Evolutionary conservation across 2,888 invertebrate genomes (phyloP).

Genomic region (Archips crataeganus): DNA sequence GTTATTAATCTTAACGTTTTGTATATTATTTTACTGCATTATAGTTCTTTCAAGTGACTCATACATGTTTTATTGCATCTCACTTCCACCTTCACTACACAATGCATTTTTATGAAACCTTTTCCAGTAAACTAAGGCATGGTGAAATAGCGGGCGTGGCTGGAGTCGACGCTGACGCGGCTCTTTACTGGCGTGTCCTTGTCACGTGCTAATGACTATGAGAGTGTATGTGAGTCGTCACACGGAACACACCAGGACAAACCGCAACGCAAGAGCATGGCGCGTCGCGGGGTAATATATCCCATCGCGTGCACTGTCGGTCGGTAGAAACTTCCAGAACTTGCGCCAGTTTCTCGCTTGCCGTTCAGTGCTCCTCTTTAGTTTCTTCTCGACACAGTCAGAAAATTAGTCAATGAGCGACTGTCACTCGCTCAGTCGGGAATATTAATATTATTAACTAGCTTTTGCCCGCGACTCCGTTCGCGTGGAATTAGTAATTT

Average conservation of each 20-base stretch:
- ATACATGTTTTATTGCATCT: too few species aligned
- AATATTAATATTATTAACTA: not conserved
- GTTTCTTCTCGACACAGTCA: not conserved
- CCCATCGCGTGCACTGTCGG: not conserved
- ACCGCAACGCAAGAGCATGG: not conserved
- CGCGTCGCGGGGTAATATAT: not conserved
- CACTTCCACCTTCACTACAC: too few species aligned
- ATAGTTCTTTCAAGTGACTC: too few species aligned
- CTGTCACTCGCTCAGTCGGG: not conserved
- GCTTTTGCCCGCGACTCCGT: too few species aligned
- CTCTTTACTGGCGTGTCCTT: not conserved
- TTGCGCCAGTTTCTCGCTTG: not conserved
- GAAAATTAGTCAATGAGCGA: not conserved
- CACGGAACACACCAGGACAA: not conserved
- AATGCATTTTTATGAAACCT: not conserved
- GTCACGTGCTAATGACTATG: conserved; percentile 1
- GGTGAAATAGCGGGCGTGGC: not conserved
- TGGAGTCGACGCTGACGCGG: not conserved
- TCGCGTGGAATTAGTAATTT: too few species aligned
- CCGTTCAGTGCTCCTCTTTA: not conserved
- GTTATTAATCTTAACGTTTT: too few species aligned
- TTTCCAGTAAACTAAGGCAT: not conserved
- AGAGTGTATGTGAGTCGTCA: not conserved
- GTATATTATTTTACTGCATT: too few species aligned
- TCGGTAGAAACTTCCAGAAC: not conserved